Conservation (phyloP, 2,888 invertebrate species). For the Drosophila flavopinicola region DNA sequence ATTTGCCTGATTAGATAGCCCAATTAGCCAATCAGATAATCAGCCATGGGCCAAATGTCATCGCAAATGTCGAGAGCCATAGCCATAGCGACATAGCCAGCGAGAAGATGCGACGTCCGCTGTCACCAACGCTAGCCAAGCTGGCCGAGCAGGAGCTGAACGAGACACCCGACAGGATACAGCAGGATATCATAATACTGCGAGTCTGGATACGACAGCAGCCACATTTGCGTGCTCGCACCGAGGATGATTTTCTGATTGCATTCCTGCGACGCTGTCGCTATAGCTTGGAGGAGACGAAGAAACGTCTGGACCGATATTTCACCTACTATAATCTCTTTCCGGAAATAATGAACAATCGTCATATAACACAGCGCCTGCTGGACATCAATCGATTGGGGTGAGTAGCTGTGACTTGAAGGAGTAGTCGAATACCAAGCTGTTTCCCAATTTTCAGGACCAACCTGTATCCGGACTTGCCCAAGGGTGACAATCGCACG, state of each 20-base stretch:
- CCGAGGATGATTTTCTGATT: slow-evolving; percentile 76
- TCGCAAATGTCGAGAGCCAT: slow-evolving; percentile 32
- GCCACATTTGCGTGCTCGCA: slow-evolving; percentile 84
- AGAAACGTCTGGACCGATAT: slow-evolving; percentile 74
- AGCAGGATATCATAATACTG: slow-evolving; percentile 84
- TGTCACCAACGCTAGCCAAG: slow-evolving; percentile 75
- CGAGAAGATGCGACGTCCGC: slow-evolving; percentile 72
- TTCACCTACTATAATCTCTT: slow-evolving; percentile 72
- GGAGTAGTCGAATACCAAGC: fast-evolving
- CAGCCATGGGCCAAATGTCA: slow-evolving; percentile 29
- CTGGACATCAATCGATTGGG: slow-evolving; percentile 75
- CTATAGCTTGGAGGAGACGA: slow-evolving; percentile 80
- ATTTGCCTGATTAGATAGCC: slow-evolving; percentile 61
- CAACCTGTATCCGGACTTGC: slow-evolving; percentile 72
- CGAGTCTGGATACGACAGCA: slow-evolving; percentile 85
- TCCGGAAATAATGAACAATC: slow-evolving; percentile 74
- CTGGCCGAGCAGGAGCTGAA: slow-evolving; percentile 84
- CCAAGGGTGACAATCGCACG: slow-evolving; percentile 71
- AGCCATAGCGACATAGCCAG: slow-evolving; percentile 35
- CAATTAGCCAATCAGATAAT: slow-evolving; percentile 40
- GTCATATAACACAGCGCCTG: slow-evolving; percentile 66
- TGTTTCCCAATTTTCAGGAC: slow-evolving; percentile 31
- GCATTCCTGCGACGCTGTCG: slow-evolving; percentile 75
- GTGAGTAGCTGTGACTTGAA: slow-evolving; percentile 45
- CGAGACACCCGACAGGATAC: slow-evolving; percentile 84